Base-by-base conservation (phyloP, 1,140 invertebrate genomes). In the Hormaphis cornu region DNA sequence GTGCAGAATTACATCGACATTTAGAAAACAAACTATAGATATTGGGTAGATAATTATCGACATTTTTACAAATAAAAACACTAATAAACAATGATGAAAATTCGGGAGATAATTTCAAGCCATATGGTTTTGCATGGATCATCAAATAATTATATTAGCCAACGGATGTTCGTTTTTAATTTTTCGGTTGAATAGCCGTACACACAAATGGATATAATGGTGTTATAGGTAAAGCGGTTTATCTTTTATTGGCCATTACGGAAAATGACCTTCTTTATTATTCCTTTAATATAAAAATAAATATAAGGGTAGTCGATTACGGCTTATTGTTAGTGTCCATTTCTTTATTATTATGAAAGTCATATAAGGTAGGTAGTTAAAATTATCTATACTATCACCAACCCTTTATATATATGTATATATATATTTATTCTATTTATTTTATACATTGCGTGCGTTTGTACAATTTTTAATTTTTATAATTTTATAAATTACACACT, bases 221-320 rank as follows among this genome's bases (percentile, higher is more conserved):
- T n/a, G n/a, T n/a, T n/a, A n/a, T 46, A 63, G 40, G 40, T 46
- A 44, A 33, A 50, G 44, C 59, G 18, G 48, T 48, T 63, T 63
- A 63, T 48, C 20, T 30, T 48, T 33, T 22, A 50, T 50, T 66
- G 61, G 18, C 44, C 28, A 66, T 66, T 66, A 66, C 20, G 18
- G 18, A 28, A 30, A 66, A 66, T 33, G 10, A 50, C 26, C 28
- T 28, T 33, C n/a, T 66, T 33, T 46, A 48, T 46, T 8, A 66
- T 66, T 44, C 61, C 61, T 66, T 66, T 61, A 44, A 63, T 46
- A 61, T 61, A 61, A 63, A 63, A 48, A 63, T 63, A 50, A 66
- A n/a, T n/a, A 50, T 33, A 33, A 48, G 18, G 24, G 0, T 0
- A 3, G 22, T 8, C 3, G 14, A n/a, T 58, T 40, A 40, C 40